Conservation (phyloP, 2,888 invertebrate genomes). For the Lapara coniferarum region DNA sequence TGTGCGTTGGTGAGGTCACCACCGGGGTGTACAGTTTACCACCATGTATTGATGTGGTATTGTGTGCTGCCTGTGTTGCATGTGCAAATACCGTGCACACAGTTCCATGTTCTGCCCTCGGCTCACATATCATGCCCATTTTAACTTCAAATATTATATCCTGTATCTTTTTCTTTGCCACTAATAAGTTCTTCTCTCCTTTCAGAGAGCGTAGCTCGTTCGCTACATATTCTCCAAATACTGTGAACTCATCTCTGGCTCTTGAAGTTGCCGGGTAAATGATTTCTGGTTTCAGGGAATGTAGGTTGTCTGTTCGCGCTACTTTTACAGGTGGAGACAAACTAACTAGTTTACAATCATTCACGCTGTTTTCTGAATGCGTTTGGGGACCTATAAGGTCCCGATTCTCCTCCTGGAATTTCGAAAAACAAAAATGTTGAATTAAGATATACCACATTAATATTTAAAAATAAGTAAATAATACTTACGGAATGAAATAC, state of each 20-base stretch:
- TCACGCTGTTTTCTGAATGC: conserved; percentile 50
- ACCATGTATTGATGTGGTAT: conserved; percentile 51
- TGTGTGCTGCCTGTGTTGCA: conserved; percentile 46
- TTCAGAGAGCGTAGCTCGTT: conserved; percentile 83
- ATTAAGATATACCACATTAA: conserved; percentile 17
- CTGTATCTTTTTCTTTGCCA: conserved; percentile 85
- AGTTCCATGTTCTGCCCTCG: conserved; percentile 51
- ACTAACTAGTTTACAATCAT: conserved; percentile 58
- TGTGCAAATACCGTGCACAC: conserved; percentile 61
- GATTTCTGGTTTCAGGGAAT: conserved; percentile 55
- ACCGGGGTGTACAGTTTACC: conserved; percentile 66
- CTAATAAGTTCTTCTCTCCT: conserved; percentile 80
- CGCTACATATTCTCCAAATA: conserved; percentile 85
- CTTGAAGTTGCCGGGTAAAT: conserved; percentile 44
- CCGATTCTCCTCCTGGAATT: conserved; percentile 62
- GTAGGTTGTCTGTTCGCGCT: conserved; percentile 52
- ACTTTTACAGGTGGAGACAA: conserved; percentile 63
- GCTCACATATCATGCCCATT: conserved; percentile 80
- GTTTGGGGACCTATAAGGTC: conserved; percentile 50
- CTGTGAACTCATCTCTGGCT: conserved; percentile 80
- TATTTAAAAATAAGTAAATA: not conserved
- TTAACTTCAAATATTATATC: conserved; percentile 85
- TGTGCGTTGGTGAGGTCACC: conserved; percentile 61
- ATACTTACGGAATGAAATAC: conserved; percentile 65
- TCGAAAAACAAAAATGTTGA: conserved; percentile 13